Base-by-base conservation (phyloP, 2,888 invertebrate genomes). In the Lottia gigantea region DNA sequence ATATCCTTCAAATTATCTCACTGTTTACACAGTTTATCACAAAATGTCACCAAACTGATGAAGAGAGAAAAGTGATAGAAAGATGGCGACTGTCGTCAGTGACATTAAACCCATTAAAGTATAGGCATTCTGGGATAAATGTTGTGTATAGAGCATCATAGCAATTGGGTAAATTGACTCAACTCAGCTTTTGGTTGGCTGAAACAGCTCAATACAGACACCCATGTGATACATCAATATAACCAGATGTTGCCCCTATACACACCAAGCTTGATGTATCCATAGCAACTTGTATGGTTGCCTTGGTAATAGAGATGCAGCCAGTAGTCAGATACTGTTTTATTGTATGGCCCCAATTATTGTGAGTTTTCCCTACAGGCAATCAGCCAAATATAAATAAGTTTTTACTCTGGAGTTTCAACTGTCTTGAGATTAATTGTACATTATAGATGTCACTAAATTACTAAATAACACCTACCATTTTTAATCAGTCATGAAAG, bases 231-330 rank as follows among this genome's bases (percentile, higher is more conserved):
- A 64, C 70, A 69, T 64, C 69, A 62, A 69, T 40, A 63, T 26
- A 64, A 61, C 65, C 70, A 71, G 71, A 67, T 71, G 71, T 49
- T 71, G 71, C 67, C 71, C 71, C 68, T 63, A 67, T 71, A 67
- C 64, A 64, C 64, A 67, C 67, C 64, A 71, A 67, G 71, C 71
- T 67, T 71, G 67, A 63, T 71, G 63, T 71, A 67, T 67, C 71
- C 68, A 71, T 71, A 64, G 71, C 31, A 68, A 67, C 71, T 45
- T 71, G 71, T 63, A 68, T 55, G 23, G 70, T 70, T 70, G 31
- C 70, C 70, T 40, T 65, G 70, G 70, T 55, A 64, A 70, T 65
- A 45, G 47, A 61, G 64, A 64, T 70, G 70, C 61, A 66, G 70
- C 65, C 46, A 61, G 61, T 45, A 46, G 64, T 23, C 62, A 49